These are phyloP conservation scores for Orchesellides sinensis DNA, from an alignment of 2,888 invertebrate species.

Conservation along the genomic window DNA sequence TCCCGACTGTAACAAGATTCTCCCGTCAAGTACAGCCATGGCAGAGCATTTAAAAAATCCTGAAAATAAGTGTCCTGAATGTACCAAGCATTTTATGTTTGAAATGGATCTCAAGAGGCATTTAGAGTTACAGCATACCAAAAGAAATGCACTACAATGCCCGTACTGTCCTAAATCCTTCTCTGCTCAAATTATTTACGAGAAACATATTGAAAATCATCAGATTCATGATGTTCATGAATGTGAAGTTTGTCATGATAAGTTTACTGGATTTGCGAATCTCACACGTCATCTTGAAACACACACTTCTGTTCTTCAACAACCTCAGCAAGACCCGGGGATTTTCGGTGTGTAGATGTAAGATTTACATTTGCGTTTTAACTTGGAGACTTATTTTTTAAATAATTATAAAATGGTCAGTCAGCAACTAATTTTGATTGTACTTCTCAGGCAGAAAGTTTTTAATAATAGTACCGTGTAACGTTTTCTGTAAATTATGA, in stretches of 20 bases:
- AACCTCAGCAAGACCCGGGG: background rate
- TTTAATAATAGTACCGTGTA: too few species aligned
- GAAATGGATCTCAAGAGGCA: conserved; percentile 19
- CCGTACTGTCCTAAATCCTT: conserved; percentile 27
- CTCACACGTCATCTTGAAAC: background rate
- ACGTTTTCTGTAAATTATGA: too few species aligned
- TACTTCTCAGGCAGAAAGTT: too few species aligned
- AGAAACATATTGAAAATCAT: conserved; percentile 43
- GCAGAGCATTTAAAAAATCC: conserved; percentile 42
- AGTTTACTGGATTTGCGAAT: conserved; percentile 11
- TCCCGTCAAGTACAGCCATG: background rate
- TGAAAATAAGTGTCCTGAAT: conserved; percentile 29
- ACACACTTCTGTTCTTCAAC: background rate
- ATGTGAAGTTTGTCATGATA: conserved; percentile 30
- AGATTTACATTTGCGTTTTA: too few species aligned
- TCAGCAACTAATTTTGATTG: too few species aligned
- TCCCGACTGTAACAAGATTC: conserved; percentile 14
- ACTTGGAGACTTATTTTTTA: too few species aligned
- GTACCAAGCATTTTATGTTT: conserved; percentile 18
- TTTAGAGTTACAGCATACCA: background rate
- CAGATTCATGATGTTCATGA: conserved; percentile 23
- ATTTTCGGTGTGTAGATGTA: too few species aligned
- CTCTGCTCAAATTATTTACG: conserved; percentile 7
- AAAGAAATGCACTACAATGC: conserved; percentile 6
- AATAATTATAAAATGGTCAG: too few species aligned